Evolutionary conservation across 2,888 invertebrate genomes (phyloP).

Genomic region (Arctia plantaginis): DNA sequence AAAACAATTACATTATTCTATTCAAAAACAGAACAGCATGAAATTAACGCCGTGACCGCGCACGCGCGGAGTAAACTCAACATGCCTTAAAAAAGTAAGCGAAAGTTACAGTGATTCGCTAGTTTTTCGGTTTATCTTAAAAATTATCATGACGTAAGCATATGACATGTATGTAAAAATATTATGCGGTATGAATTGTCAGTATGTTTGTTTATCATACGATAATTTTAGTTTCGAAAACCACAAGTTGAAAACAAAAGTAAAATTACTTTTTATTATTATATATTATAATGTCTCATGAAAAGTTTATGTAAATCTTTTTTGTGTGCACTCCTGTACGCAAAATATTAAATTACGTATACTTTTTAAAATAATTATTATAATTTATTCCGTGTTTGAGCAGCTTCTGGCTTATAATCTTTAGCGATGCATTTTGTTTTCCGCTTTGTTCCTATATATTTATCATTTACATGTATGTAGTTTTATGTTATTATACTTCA

Average conservation of each 20-base stretch:
- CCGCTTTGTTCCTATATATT: background rate
- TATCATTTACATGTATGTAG: background rate
- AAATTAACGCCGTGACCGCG: conserved; percentile 22
- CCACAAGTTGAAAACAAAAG: background rate
- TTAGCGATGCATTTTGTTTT: background rate
- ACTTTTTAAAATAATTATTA: too few relatives aligned
- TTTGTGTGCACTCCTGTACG: too few relatives aligned
- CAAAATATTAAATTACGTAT: too few relatives aligned
- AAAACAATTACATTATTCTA: conserved; percentile 22
- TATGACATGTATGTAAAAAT: background rate
- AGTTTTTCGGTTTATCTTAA: background rate
- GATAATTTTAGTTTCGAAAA: background rate
- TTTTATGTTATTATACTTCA: background rate
- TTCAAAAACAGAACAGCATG: conserved; percentile 27
- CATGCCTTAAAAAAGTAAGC: conserved; percentile 21
- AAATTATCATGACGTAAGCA: background rate
- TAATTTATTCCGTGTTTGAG: too few relatives aligned
- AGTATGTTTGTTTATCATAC: background rate
- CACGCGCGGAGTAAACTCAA: conserved; percentile 9
- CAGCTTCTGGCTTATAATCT: too few relatives aligned
- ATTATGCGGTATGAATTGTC: background rate
- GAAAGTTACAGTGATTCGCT: conserved; percentile 33
- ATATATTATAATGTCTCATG: too few relatives aligned
- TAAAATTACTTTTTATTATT: too few relatives aligned
- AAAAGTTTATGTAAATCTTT: too few relatives aligned